Percentiles rank a stretch among this genome's conserved stretches.
phyloP scores from a whole-genome alignment of 2,888 invertebrate species.

The Caprella mutica region DNA sequence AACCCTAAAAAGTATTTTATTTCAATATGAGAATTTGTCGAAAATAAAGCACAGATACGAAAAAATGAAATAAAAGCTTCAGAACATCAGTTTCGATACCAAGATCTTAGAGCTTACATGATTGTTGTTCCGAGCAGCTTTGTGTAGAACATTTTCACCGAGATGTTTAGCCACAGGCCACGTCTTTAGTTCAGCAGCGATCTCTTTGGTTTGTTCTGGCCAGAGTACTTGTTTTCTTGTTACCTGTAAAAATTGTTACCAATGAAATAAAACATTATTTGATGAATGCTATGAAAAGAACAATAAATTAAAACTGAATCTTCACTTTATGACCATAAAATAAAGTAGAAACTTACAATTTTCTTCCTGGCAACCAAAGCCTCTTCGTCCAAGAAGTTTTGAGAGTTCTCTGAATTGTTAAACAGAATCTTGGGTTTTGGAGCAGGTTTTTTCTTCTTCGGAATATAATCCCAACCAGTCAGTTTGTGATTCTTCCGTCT shows the following conservation, averaged over 20 bases:
- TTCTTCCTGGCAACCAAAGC: not conserved
- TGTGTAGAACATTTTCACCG: constrained; percentile 82
- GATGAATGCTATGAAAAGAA: not conserved
- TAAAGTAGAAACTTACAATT: not conserved
- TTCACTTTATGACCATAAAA: not conserved
- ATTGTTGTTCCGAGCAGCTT: constrained; percentile 78
- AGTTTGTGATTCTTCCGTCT: constrained; percentile 48
- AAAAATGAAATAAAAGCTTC: no score
- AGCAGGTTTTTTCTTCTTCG: constrained; percentile 64
- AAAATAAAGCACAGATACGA: no score
- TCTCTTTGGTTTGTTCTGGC: constrained; percentile 32
- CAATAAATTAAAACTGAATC: not conserved
- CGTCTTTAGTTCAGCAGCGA: constrained; percentile 31
- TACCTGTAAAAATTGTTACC: no score
- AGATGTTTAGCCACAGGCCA: constrained; percentile 90
- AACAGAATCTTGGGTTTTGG: not conserved
- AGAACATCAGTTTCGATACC: no score
- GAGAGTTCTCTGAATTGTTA: not conserved
- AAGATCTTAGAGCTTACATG: no score
- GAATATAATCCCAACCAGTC: constrained; percentile 76
- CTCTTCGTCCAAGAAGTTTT: no score
- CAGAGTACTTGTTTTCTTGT: constrained; percentile 26
- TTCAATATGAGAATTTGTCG: no score
- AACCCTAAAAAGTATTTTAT: no score
- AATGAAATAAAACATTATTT: not conserved